Conservation (phyloP, 2,113 vertebrate genomes). For the Dendropsophus ebraccatus region DNA sequence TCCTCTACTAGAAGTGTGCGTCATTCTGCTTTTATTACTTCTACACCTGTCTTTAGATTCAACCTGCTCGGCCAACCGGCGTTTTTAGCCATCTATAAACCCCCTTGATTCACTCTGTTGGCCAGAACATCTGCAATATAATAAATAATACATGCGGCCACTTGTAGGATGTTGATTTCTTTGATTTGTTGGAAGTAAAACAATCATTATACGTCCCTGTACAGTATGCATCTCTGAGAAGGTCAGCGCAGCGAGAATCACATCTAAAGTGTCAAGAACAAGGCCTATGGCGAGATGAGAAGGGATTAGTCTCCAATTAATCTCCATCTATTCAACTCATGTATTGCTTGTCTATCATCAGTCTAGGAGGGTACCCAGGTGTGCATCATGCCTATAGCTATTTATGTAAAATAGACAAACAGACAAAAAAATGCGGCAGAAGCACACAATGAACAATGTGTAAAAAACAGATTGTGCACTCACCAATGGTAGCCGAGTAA, state of each 20-base stretch:
- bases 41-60: not conserved
- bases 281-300: not conserved
- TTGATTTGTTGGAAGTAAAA: conserved; percentile 33
- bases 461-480: no score
- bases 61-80: not conserved
- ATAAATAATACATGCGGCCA: conserved; percentile 41
- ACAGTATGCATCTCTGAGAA: conserved; percentile 30
- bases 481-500: no score
- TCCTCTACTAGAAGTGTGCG: no score
- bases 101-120: not conserved
- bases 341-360: not conserved
- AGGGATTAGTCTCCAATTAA: not conserved
- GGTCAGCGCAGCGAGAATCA: conserved; percentile 9
- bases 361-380: no score
- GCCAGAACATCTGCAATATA: not conserved
- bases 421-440: no score
- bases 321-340: not conserved
- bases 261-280: not conserved
- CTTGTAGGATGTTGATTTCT: conserved; percentile 38
- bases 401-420: no score
- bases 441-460: no score
- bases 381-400: no score
- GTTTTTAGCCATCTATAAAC: not conserved
- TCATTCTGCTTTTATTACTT: no score
- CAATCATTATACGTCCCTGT: conserved; percentile 29